A percentile compares a stretch with the other conserved stretches of the same genome.
These are phyloP conservation scores for Pristionchus maxplancki DNA, from an alignment of 2,888 invertebrate species.

Conservation along the genomic window DNA sequence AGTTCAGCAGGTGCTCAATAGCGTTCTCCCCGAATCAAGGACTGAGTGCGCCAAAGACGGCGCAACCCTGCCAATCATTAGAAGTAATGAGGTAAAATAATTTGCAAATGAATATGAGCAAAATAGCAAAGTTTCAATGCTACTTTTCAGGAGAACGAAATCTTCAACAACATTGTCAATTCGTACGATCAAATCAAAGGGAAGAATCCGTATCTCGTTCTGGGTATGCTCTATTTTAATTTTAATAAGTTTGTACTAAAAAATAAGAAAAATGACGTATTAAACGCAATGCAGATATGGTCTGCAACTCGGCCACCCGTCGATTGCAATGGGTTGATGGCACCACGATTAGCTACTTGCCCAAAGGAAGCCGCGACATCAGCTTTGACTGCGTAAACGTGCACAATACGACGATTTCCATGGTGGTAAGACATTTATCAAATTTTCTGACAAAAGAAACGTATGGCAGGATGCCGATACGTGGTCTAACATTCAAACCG, in stretches of 20 bases:
- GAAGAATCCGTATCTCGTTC: no score
- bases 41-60: neutral
- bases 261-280: no score
- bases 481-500: no score
- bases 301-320: neutral
- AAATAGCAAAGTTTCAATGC: no score
- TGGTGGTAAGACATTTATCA: no score
- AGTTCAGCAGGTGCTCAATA: neutral
- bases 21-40: neutral
- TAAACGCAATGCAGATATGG: no score
- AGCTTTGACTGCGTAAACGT: neutral
- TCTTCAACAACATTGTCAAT: neutral
- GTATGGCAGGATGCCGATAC: no score
- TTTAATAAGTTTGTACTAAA: no score
- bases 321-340: neutral
- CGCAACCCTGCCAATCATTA: neutral
- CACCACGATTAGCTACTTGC: neutral
- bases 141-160: neutral
- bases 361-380: neutral
- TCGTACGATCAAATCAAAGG: neutral
- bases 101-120: no score
- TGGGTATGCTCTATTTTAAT: no score
- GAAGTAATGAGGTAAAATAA: neutral
- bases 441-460: no score
- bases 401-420: no score